Conservation (phyloP, 2,888 invertebrate species). For the Drosophila diplacantha region DNA sequence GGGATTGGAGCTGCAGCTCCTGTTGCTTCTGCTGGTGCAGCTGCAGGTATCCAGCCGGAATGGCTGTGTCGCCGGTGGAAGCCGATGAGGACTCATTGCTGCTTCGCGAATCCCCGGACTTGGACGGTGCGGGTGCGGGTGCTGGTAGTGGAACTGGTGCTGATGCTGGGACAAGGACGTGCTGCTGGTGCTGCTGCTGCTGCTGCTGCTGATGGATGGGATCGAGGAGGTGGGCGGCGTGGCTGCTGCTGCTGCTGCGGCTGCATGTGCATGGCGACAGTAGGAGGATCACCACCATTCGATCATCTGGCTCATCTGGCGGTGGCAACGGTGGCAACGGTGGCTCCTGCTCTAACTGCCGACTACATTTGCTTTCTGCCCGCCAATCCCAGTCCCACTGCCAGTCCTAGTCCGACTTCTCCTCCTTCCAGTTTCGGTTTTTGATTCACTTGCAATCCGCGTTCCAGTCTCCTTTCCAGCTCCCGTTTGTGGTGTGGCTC, state of each 20-base stretch:
- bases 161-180: slow-evolving; percentile 17
- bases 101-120: slow-evolving; percentile 26
- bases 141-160: slow-evolving; percentile 12
- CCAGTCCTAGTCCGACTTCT: slow-evolving; percentile 35
- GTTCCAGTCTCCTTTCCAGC: slow-evolving; percentile 28
- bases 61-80: slow-evolving; percentile 76
- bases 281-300: slow-evolving; percentile 79
- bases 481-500: slow-evolving; percentile 27
- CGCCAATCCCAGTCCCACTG: slow-evolving; percentile 2
- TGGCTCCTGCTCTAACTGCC: slow-evolving; percentile 36
- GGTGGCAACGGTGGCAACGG: slow-evolving; percentile 10
- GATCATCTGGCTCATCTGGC: slow-evolving; percentile 76
- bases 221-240: slow-evolving; percentile 33
- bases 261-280: slow-evolving; percentile 77
- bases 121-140: slow-evolving; percentile 17
- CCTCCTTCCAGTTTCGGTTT: background rate
- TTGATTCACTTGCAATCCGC: slow-evolving; percentile 2
- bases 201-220: slow-evolving; percentile 27
- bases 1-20: slow-evolving; percentile 18
- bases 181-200: slow-evolving; percentile 21
- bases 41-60: slow-evolving; percentile 64
- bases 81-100: slow-evolving; percentile 72
- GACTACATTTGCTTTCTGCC: slow-evolving; percentile 54
- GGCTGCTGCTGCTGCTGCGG: slow-evolving; percentile 62
- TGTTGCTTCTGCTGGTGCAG: slow-evolving; percentile 37